A percentile compares a stretch with the other conserved stretches of the same genome.
Conservation (phyloP, 2,113 vertebrate genomes). For the Pelvicachromis taeniatus region DNA sequence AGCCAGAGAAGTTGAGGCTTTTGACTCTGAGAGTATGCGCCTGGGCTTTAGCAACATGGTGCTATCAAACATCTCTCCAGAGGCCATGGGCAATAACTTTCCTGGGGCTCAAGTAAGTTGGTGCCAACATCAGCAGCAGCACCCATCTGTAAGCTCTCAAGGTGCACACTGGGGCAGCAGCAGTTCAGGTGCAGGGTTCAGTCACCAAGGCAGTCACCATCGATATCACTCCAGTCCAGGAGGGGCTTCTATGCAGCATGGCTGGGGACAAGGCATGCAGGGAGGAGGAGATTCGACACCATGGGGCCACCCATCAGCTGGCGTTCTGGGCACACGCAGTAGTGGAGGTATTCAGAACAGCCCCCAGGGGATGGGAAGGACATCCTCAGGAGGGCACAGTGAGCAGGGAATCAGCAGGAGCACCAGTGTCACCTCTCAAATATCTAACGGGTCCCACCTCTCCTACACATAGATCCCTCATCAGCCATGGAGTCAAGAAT, state of each 20-base stretch:
- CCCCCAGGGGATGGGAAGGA: constrained; percentile 96
- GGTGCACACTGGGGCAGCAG: constrained; percentile 81
- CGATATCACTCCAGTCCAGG: constrained; percentile 85
- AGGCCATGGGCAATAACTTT: constrained; percentile 94
- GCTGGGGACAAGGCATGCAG: constrained; percentile 88
- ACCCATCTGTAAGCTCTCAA: constrained; percentile 81
- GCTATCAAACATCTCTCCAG: constrained; percentile 94
- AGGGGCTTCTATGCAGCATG: constrained; percentile 84
- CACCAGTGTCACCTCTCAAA: constrained; percentile 98
- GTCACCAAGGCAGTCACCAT: constrained; percentile 81
- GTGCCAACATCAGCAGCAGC: constrained; percentile 74
- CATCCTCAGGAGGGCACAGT: constrained; percentile 90
- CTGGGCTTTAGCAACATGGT: constrained; percentile 99
- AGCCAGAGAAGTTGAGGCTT: constrained; percentile 95
- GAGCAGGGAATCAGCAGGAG: constrained; percentile 98
- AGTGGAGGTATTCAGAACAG: constrained; percentile 91
- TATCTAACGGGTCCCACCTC: constrained; percentile 99
- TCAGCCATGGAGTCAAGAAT: constrained; percentile 9
- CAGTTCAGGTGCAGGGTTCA: constrained; percentile 41
- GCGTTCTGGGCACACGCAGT: constrained; percentile 82
- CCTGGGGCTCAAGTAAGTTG: constrained; percentile 88
- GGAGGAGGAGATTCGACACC: constrained; percentile 80
- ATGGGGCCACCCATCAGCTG: constrained; percentile 85
- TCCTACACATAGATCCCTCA: constrained; percentile 88
- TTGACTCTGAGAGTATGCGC: constrained; percentile 98